These are phyloP conservation scores for Drosophila niveifrons DNA, from an alignment of 2,888 invertebrate species.

Conservation along the genomic window DNA sequence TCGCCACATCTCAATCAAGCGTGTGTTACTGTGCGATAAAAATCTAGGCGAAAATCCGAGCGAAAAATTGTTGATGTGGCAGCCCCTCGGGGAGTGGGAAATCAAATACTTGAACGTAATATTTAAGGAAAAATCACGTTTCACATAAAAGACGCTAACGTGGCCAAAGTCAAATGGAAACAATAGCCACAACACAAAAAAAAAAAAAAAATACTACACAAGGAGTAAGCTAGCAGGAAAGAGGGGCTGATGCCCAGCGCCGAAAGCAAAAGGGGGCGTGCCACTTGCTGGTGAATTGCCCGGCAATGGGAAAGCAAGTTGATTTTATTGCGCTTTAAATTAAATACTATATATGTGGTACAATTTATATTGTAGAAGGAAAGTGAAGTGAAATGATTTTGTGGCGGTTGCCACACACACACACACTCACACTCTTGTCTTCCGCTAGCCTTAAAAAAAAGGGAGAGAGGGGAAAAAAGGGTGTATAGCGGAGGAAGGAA, in stretches of 20 bases:
- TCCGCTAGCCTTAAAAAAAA: background rate
- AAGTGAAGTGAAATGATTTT: conserved; percentile 76
- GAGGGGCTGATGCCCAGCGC: conserved; percentile 7
- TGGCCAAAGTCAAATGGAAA: conserved; percentile 69
- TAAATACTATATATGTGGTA: conserved; percentile 76
- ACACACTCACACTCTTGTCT: conserved; percentile 10
- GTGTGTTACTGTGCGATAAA: conserved; percentile 34
- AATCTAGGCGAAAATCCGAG: conserved; percentile 16
- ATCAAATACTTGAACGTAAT: conserved; percentile 60
- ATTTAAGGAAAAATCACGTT: conserved; percentile 78
- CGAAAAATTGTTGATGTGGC: conserved; percentile 43
- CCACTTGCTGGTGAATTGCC: conserved; percentile 51
- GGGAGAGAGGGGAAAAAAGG: background rate
- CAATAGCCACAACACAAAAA: conserved; percentile 52
- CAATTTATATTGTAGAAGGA: conserved; percentile 74
- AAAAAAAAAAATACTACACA: background rate
- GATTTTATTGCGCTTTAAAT: conserved; percentile 81
- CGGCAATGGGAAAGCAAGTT: conserved; percentile 61
- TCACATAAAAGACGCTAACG: conserved; percentile 76
- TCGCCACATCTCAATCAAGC: background rate
- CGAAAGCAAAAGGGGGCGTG: conserved; percentile 32
- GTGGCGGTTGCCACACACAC: conserved; percentile 42
- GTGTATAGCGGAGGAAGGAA: conserved; percentile 1
- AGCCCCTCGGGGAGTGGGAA: conserved; percentile 30
- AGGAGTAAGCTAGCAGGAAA: too few species aligned